These are phyloP conservation scores for Thymelicus lineola DNA, from an alignment of 2,888 invertebrate species.

Conservation along the genomic window DNA sequence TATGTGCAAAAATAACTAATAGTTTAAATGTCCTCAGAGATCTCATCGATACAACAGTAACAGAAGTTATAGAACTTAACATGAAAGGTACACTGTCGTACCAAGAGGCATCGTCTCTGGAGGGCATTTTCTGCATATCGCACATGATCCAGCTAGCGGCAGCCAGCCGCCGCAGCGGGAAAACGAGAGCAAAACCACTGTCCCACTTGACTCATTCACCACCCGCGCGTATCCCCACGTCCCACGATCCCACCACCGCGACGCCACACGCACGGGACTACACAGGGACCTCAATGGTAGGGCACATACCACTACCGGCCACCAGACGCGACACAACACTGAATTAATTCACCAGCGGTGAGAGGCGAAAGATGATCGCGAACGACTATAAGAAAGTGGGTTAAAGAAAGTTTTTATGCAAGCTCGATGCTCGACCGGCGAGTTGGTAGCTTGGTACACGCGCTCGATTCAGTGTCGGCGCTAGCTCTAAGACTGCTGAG, in stretches of 20 bases:
- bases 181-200: slow-evolving; percentile 63
- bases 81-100: slow-evolving; percentile 55
- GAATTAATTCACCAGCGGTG: slow-evolving; percentile 67
- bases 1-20: not conserved
- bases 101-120: slow-evolving; percentile 77
- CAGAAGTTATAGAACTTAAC: slow-evolving; percentile 34
- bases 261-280: slow-evolving; percentile 67
- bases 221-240: slow-evolving; percentile 69
- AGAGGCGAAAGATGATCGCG: slow-evolving; percentile 78
- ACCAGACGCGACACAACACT: slow-evolving; percentile 75
- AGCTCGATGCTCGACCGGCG: slow-evolving; percentile 67
- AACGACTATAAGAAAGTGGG: slow-evolving; percentile 78
- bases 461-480: slow-evolving; percentile 57
- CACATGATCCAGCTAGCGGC: slow-evolving; percentile 65
- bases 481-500: slow-evolving; percentile 59
- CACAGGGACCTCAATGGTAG: slow-evolving; percentile 76
- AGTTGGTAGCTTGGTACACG: slow-evolving; percentile 73
- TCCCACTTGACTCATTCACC: slow-evolving; percentile 70
- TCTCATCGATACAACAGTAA: not conserved
- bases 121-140: slow-evolving; percentile 81
- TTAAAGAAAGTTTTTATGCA: slow-evolving; percentile 84
- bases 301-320: slow-evolving; percentile 77
- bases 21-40: not conserved
- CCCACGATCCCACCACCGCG: slow-evolving; percentile 74
- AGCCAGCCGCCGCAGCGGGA: slow-evolving; percentile 60